Base-by-base conservation (phyloP, 2,797 vertebrate genomes). In the Decapterus maruadsi region DNA sequence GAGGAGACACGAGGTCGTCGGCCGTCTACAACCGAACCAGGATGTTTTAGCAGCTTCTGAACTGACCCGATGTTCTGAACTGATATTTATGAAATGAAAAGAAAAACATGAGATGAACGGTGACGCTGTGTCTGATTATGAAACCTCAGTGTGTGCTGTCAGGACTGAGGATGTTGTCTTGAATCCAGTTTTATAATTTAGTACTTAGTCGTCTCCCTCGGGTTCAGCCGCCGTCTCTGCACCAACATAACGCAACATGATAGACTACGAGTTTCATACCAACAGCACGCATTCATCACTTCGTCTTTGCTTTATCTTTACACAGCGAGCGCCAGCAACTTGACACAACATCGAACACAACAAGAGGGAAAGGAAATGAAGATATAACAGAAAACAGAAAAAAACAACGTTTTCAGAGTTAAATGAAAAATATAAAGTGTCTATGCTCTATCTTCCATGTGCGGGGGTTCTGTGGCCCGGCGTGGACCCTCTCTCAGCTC, bases 341-440 rank as follows among this genome's bases (percentile, higher is more conserved):
- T 8, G 55, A 26, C 26, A 26, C 26, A 26, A 90, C 79, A 87
- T 70, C 13, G 45, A 90, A 90, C 81, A 90, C 78, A 26, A 20
- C 31, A 34, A 71, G 31, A 86, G 69, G 77, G 75, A 87, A 75
- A 74, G 46, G 46, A 78, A 17, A 81, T 58, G 61, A 82, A 78
- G 78, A 75, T 26, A 76, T 68, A 90, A 83, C 63, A 82, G 75
- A 26, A 75, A 87, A 87, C 62, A 81, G 60, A 26, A 26, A 26
- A 26, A 26, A 59, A 79, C 51, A 22, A 81, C 5, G 40, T 70
- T 73, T 78, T 60, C 71, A 82, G 75, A 77, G 59, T 71, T 70
- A 85, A 88, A 85, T 80, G 81, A 87, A 86, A 81, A 78, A 84
- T 78, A 90, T 91, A 92, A 93, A 93, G 85, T 93, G 92, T 93